These are phyloP conservation scores for Andrena flavipes DNA, from an alignment of 2,888 invertebrate species.

Conservation along the genomic window DNA sequence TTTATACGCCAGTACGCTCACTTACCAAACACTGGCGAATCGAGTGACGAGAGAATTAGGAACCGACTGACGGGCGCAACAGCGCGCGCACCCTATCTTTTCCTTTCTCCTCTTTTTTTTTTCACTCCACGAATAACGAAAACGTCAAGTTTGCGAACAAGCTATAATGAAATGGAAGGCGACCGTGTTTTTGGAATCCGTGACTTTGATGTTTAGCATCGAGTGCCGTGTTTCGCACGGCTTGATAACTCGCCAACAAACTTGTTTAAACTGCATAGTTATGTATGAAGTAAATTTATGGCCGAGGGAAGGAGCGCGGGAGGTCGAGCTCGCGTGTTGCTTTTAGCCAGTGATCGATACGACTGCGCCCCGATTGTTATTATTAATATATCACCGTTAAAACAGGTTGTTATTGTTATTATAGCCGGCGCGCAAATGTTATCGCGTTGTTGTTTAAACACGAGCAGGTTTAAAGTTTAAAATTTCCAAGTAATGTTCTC, in stretches of 20 bases:
- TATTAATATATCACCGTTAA: conserved; percentile 35
- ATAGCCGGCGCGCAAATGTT: neutral
- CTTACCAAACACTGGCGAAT: neutral
- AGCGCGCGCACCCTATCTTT: too few species aligned
- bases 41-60: conserved; percentile 14
- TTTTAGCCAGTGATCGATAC: conserved; percentile 41
- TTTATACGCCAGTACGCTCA: conserved; percentile 20
- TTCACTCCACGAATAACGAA: neutral
- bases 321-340: conserved; percentile 19
- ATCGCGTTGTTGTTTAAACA: conserved; percentile 6
- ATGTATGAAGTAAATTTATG: conserved; percentile 39
- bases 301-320: neutral
- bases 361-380: conserved; percentile 30
- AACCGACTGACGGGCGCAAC: neutral
- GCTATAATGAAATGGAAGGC: neutral
- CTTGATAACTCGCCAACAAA: conserved; percentile 45
- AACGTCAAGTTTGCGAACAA: neutral
- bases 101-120: too few species aligned
- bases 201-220: conserved; percentile 23
- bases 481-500: neutral
- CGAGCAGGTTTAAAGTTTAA: neutral
- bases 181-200: conserved; percentile 5
- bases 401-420: conserved; percentile 20
- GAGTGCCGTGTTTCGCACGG: neutral
- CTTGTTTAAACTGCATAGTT: conserved; percentile 43